Base-by-base conservation (phyloP, 2,113 vertebrate species). In the Apus apus region DNA sequence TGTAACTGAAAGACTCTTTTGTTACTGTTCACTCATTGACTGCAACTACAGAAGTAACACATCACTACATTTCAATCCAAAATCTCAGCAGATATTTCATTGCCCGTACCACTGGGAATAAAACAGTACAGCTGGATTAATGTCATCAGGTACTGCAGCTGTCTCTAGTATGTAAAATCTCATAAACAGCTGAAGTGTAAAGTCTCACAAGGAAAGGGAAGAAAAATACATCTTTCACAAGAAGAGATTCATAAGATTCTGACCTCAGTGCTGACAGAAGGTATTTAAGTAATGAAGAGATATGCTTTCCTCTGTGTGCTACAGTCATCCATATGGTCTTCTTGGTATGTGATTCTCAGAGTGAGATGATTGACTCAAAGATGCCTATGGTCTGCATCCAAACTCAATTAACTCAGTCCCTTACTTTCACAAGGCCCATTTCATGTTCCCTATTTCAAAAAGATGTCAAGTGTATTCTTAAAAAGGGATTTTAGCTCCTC, bases 231-330 rank as follows among this genome's bases (percentile, higher is more conserved):
- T 92, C 62, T 53, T 89, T 76, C 17, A 46, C 34, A 88, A 53
- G 25, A 87, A 89, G 64, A 84, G 6, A 12, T 77, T 87, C 48
- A 43, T 22, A 83, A 54, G 85, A 75, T 93, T 78, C 93, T 96
- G 54, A 85, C 72, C 84, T 96, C 65, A 22, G 22, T 56, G 32
- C 20, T 53, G n/a, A 43, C 74, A 68, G 45, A 86, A 90, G 45
- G 20, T 70, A 68, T 75, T 96, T 78, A 72, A 89, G n/a, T 74
- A 79, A 74, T 54, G 30, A 68, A 80, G 32, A 87, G 23, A 14
- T 20, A 34, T 50, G 25, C 73, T 87, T 92, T 81, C 14, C 36
- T 70, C 43, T 30, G 17, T 43, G 50, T 54, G 64, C 29, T 75
- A 32, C 27, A 43, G 46, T n/a, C 38, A 61, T 72, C 65, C 54